Conservation (phyloP, 2,113 vertebrate species). For the Eptesicus fuscus region DNA sequence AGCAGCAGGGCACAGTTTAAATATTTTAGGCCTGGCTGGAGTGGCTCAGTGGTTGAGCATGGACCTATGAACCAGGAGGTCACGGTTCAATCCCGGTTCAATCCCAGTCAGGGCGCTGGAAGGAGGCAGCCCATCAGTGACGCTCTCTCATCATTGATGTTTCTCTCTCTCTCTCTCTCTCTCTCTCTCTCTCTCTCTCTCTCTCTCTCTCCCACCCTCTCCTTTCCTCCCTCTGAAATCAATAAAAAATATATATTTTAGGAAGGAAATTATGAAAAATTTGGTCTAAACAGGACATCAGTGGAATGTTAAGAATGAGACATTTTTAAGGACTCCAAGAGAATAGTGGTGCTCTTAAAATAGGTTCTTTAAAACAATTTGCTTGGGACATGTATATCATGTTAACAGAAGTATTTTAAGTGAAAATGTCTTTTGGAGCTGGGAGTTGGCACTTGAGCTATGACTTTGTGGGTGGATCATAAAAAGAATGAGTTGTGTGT, state of each 20-base stretch:
- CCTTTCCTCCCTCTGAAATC: too few relatives aligned
- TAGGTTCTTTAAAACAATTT: neutral
- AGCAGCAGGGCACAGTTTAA: neutral
- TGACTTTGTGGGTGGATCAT: neutral
- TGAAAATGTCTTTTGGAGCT: neutral
- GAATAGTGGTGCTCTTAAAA: neutral
- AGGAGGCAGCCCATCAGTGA: too few relatives aligned
- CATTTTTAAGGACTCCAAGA: neutral
- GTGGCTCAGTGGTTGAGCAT: too few relatives aligned
- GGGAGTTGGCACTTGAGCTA: neutral
- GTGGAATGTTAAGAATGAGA: neutral
- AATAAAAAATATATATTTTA: neutral
- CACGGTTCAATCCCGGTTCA: too few relatives aligned
- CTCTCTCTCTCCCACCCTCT: rapidly evolving
- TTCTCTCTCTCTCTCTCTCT: too few relatives aligned
- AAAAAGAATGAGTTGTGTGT: constrained; percentile 4
- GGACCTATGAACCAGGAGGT: too few relatives aligned
- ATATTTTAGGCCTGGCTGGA: neutral
- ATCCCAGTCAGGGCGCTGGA: too few relatives aligned
- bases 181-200: too few relatives aligned
- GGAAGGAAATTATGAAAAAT: neutral
- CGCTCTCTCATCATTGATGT: too few relatives aligned
- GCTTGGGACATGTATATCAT: neutral
- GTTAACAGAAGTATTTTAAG: constrained; percentile 1
- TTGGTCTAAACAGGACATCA: neutral